Evolutionary conservation across 1,140 invertebrate genomes (phyloP).

Genomic region (Lordiphosa collinella): DNA sequence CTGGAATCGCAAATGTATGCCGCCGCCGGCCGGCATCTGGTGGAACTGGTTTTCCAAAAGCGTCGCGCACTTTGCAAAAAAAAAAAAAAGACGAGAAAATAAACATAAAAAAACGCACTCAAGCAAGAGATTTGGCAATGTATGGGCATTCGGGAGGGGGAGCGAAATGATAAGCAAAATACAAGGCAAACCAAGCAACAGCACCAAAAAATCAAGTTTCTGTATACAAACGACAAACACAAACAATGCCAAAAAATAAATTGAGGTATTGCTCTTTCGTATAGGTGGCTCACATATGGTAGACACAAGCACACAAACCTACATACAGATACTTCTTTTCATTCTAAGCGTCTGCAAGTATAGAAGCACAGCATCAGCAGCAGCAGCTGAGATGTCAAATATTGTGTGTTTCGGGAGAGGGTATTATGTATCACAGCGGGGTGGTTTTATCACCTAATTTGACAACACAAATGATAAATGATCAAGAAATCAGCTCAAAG

Average conservation of each 20-base stretch:
- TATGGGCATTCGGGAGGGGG: conserved; percentile 46
- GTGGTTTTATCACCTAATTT: conserved; percentile 9
- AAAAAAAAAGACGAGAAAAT: no score
- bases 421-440: not conserved
- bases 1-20: conserved; percentile 43
- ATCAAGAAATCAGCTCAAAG: conserved; percentile 2
- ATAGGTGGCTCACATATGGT: conserved; percentile 4
- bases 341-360: not conserved
- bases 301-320: not conserved
- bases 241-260: not conserved
- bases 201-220: conserved; percentile 47
- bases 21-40: conserved; percentile 70
- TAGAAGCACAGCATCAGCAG: no score
- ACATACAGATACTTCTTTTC: not conserved
- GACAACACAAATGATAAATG: conserved; percentile 19
- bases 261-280: conserved; percentile 4
- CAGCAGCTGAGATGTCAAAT: conserved; percentile 1
- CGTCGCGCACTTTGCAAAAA: conserved; percentile 52
- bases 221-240: conserved; percentile 19
- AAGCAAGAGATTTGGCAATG: conserved; percentile 55
- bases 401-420: not conserved
- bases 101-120: conserved; percentile 23
- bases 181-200: conserved; percentile 20
- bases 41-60: conserved; percentile 61
- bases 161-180: conserved; percentile 51